Evolutionary conservation across 1,140 invertebrate species (phyloP), one percentile per base, ranked within the genome.

Genomic region (Brachionus angularis): DNA sequence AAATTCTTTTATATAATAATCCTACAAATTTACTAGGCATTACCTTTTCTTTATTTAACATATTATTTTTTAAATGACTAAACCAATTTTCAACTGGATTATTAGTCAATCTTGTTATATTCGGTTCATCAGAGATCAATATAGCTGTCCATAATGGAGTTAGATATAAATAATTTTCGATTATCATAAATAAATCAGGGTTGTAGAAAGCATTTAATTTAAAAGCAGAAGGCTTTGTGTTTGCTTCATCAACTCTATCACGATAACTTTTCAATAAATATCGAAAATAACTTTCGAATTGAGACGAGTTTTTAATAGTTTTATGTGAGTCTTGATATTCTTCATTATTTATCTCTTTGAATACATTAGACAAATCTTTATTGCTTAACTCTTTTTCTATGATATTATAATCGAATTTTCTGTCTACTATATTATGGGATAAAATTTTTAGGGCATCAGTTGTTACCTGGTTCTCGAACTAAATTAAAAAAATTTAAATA

Each of bases 21-120:
- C 53, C 53, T 16, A 36, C 33, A 34, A 58, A 58, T 36, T 58
- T 16, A 58, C 53, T 58, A 36, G 53, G 53, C 53, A 58, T 58
- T 34, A 58, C 53, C 39, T 58, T 58, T 58, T 31, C 18, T 1
- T 58, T 18, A 8, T 36, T 36, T 5, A 58, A 21, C 5, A 58
- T 31, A 31, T 58, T 58, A 8, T 36, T 36, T 58, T 58, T 58
- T 21, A 58, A 58, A 58, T 58, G 31, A 16, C 25, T 34, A 36
- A 58, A 58, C 53, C 53, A 58, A 23, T 36, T 58, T 36, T 23
- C 53, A 2, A 58, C 53, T 34, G 14, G 33, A 31, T 58, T 58
- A 21, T 34, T 58, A 1, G 31, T 18, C 5, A 58, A 36, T 33
- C 27, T 21, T 36, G 31, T 36, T 21, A 27, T n/a, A 14, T 10